Conservation (phyloP, 2,113 vertebrate genomes). For the Anser cygnoides region DNA sequence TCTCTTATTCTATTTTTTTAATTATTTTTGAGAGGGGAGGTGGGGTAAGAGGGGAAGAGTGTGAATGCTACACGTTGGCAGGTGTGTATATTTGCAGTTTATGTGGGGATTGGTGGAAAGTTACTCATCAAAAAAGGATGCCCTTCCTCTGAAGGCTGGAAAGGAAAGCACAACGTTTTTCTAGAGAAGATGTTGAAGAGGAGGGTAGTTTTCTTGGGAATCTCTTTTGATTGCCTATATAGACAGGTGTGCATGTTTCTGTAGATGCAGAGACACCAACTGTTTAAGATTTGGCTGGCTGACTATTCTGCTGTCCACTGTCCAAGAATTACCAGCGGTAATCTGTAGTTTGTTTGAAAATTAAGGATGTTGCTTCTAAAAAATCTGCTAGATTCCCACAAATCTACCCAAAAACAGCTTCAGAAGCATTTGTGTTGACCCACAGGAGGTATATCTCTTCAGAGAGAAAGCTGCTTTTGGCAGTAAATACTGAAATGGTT, state of each 20-base stretch:
- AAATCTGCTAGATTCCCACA: not conserved
- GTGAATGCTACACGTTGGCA: not conserved
- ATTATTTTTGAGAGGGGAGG: not conserved
- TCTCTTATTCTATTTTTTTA: not conserved
- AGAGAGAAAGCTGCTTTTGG: not conserved
- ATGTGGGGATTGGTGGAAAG: not conserved
- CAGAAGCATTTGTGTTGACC: not conserved
- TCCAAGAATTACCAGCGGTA: rapidly evolving
- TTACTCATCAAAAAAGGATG: not conserved
- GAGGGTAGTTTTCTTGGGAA: not conserved
- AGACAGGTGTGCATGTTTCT: rapidly evolving
- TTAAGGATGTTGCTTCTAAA: not conserved
- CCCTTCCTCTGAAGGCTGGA: not conserved
- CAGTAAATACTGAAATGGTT: not conserved
- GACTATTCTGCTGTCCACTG: not conserved
- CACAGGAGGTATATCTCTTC: not conserved
- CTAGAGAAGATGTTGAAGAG: not conserved
- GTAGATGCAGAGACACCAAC: not conserved
- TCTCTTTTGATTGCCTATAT: not conserved
- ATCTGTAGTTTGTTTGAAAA: not conserved
- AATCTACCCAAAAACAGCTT: not conserved
- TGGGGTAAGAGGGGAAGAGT: not conserved
- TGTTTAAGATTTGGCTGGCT: not conserved
- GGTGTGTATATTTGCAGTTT: not conserved
- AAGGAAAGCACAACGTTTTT: not conserved